These are phyloP conservation scores for Trichopria drosophilae DNA, from an alignment of 2,888 invertebrate genomes.

Conservation along the genomic window DNA sequence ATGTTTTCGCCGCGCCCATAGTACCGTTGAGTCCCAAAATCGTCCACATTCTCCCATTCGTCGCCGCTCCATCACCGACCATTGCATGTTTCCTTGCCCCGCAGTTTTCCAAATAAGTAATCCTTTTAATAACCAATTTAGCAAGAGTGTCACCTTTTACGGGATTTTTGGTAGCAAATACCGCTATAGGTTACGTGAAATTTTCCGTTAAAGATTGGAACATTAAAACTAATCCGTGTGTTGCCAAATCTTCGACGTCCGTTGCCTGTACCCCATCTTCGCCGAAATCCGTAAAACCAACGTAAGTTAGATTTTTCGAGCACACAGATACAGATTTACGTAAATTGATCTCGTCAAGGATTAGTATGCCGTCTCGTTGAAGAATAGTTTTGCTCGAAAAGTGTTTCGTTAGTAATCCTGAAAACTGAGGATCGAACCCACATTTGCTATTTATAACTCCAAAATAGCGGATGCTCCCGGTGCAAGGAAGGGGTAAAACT, in stretches of 20 bases:
- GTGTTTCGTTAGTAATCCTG: conserved; percentile 24
- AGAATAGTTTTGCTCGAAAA: conserved; percentile 20
- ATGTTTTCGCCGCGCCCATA: no score
- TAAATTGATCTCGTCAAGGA: conserved; percentile 35
- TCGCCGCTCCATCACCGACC: no score
- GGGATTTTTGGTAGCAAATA: conserved; percentile 33
- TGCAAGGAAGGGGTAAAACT: conserved; percentile 32
- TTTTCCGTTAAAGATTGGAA: conserved; percentile 32
- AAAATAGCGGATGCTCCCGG: conserved; percentile 32
- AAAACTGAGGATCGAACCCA: conserved; percentile 33
- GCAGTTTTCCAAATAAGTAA: no score
- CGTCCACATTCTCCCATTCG: no score
- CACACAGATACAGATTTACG: conserved; percentile 30
- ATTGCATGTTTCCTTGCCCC: no score
- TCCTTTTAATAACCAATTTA: conserved; percentile 25
- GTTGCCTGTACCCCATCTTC: conserved; percentile 25
- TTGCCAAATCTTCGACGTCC: conserved; percentile 25
- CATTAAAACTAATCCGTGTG: conserved; percentile 30
- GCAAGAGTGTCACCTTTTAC: conserved; percentile 29
- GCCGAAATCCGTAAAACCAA: conserved; percentile 34
- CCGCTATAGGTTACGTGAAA: conserved; percentile 34
- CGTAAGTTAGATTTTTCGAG: conserved; percentile 28
- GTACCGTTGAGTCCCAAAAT: no score
- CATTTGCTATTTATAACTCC: conserved; percentile 23
- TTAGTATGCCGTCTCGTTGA: conserved; percentile 28